phyloP scores from a whole-genome alignment of 2,888 invertebrate species.

The Esperia sulphurella region DNA sequence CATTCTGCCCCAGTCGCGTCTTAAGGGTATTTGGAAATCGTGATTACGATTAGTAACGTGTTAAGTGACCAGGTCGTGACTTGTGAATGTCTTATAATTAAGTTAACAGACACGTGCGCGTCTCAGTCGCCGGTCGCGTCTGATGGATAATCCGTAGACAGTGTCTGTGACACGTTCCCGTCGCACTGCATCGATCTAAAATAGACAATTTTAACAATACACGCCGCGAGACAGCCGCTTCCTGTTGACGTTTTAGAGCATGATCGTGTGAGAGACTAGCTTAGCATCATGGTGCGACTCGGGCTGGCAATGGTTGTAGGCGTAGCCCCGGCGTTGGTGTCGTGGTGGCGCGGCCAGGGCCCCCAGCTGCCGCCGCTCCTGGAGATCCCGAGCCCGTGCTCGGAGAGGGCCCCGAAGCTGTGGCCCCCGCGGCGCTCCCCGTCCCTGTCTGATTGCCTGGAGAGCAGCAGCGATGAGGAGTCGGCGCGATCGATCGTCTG shows the following conservation, averaged over 20 bases:
- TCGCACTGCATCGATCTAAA: constrained; percentile 48
- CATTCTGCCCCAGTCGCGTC: background rate
- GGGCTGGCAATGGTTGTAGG: constrained; percentile 75
- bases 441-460: constrained; percentile 71
- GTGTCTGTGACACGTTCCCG: constrained; percentile 35
- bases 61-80: background rate
- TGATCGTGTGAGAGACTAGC: constrained; percentile 22
- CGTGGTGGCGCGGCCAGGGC: constrained; percentile 69
- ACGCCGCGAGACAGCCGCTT: constrained; percentile 30
- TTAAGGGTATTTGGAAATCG: too few species aligned
- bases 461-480: constrained; percentile 69
- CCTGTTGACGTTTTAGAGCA: constrained; percentile 31
- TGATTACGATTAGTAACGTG: background rate
- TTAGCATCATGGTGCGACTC: constrained; percentile 59
- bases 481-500: constrained; percentile 69
- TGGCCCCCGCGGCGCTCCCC: constrained; percentile 64
- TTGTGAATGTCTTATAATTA: constrained; percentile 8
- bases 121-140: constrained; percentile 32
- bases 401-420: constrained; percentile 45
- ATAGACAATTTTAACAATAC: constrained; percentile 55
- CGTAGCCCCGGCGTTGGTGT: constrained; percentile 71
- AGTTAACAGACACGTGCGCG: constrained; percentile 30
- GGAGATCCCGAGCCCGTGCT: constrained; percentile 32
- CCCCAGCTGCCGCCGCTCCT: constrained; percentile 42
- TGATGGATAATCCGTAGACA: constrained; percentile 46